Percentiles rank a stretch among this genome's conserved stretches.
phyloP scores from a whole-genome alignment of 2,797 vertebrate genomes.

The Microcaecilia unicolor region DNA sequence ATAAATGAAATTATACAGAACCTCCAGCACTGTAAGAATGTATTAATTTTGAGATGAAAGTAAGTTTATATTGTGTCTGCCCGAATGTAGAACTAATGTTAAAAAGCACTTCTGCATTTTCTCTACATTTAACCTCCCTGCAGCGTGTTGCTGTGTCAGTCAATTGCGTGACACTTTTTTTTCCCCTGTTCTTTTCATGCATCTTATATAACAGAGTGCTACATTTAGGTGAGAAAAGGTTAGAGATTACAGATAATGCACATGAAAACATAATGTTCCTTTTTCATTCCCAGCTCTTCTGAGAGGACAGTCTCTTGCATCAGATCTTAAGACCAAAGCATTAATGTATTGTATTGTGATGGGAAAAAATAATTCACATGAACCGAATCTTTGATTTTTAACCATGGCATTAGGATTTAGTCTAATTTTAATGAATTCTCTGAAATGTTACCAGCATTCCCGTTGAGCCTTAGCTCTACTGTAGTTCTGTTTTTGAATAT shows the following conservation, averaged over 20 bases:
- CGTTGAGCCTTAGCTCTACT: slow-evolving; percentile 17
- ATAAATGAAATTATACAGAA: too few relatives aligned
- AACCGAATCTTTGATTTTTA: slow-evolving; percentile 28
- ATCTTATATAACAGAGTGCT: background rate
- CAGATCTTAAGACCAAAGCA: slow-evolving; percentile 25
- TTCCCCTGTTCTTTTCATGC: background rate
- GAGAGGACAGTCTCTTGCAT: background rate
- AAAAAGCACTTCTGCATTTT: background rate
- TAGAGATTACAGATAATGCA: slow-evolving; percentile 1
- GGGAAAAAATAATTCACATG: slow-evolving; percentile 12
- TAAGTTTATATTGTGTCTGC: too few relatives aligned
- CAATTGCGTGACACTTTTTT: too few relatives aligned
- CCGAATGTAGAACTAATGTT: too few relatives aligned
- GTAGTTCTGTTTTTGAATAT: slow-evolving; percentile 25
- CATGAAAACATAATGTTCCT: background rate
- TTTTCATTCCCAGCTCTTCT: slow-evolving; percentile 1
- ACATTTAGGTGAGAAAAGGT: background rate
- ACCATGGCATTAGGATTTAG: slow-evolving; percentile 18
- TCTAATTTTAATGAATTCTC: slow-evolving; percentile 29
- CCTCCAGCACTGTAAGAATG: too few relatives aligned
- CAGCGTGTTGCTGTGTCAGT: background rate
- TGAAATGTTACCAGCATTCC: slow-evolving; percentile 17
- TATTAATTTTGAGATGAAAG: too few relatives aligned
- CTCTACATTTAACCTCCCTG: accelerated
- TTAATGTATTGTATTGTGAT: slow-evolving; percentile 13